Conservation (phyloP, 2,888 invertebrate genomes). For the Dasypogon diadema region DNA sequence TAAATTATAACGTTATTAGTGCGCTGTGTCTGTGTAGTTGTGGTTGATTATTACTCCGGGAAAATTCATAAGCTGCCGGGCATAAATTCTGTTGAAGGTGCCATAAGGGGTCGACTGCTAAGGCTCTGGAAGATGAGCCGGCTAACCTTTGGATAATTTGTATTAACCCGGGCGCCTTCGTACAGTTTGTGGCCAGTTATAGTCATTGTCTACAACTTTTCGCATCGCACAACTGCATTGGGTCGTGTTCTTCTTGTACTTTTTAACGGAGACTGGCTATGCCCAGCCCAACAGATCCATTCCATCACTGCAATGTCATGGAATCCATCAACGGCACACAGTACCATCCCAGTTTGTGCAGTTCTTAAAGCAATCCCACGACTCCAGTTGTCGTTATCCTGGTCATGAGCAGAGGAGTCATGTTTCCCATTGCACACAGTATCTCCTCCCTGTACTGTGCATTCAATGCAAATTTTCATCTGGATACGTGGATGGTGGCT, state of each 20-base stretch:
- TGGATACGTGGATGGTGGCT: conserved; percentile 34
- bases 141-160: conserved; percentile 41
- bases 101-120: conserved; percentile 38
- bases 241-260: background rate
- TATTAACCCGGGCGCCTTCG: background rate
- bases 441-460: conserved; percentile 45
- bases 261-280: background rate
- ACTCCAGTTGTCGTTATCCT: conserved; percentile 16
- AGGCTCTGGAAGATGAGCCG: conserved; percentile 23
- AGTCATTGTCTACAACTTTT: background rate
- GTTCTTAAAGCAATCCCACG: conserved; percentile 5
- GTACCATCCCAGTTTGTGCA: conserved; percentile 9
- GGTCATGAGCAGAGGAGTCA: conserved; percentile 41
- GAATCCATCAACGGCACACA: conserved; percentile 34
- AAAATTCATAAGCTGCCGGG: conserved; percentile 47
- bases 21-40: conserved; percentile 44
- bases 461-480: conserved; percentile 51
- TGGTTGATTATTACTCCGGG: conserved; percentile 50
- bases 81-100: conserved; percentile 44
- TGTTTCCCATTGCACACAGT: conserved; percentile 8
- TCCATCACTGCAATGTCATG: conserved; percentile 23
- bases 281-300: conserved; percentile 12
- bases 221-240: background rate
- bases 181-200: background rate
- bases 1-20: conserved; percentile 51